Evolutionary conservation across 2,797 vertebrate genomes (phyloP).

Genomic region (Thripadectes ignobilis): DNA sequence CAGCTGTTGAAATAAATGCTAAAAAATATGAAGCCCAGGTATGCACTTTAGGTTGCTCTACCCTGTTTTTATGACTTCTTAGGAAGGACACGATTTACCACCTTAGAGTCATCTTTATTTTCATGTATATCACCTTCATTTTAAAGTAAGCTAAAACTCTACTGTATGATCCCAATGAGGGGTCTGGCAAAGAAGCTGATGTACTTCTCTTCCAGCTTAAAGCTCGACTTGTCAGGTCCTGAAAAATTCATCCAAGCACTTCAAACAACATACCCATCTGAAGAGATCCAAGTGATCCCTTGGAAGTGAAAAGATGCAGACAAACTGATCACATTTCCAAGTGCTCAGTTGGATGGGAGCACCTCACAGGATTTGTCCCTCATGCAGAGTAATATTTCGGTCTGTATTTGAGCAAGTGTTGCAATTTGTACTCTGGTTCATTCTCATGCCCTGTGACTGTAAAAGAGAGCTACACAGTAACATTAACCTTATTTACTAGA

Average conservation of each 20-base stretch:
- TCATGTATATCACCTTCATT: neutral
- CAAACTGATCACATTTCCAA: neutral
- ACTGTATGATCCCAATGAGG: accelerated
- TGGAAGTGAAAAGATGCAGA: neutral
- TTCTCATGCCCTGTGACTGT: neutral
- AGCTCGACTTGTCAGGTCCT: neutral
- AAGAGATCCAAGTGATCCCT: neutral
- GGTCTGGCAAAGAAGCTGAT: neutral
- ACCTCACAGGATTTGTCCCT: neutral
- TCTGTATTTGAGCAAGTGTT: neutral
- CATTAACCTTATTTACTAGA: conserved; percentile 27
- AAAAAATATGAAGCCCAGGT: neutral
- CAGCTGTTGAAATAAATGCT: neutral
- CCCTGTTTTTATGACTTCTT: neutral
- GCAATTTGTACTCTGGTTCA: neutral
- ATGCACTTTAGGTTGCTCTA: neutral
- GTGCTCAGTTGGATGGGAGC: neutral
- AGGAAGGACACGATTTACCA: neutral
- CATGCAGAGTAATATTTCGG: neutral
- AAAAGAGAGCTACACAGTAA: neutral
- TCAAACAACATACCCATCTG: neutral
- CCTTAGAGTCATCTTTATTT: neutral
- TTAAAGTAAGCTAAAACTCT: neutral
- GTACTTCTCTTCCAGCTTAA: neutral
- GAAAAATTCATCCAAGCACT: neutral